Conservation (phyloP, 2,888 invertebrate species). For the Torymus texanus region DNA sequence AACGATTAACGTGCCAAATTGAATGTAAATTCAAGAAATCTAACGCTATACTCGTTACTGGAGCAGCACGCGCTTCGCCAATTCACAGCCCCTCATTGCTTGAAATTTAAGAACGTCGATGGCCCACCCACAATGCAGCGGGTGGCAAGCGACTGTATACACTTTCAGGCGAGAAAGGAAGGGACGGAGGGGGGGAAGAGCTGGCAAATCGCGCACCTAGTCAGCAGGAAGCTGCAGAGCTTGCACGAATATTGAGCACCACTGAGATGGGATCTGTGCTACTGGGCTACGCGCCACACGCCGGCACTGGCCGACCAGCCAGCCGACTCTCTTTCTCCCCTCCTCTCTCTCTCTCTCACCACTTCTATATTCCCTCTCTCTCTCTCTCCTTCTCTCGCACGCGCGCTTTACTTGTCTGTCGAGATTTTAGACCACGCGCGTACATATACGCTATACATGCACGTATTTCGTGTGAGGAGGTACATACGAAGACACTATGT, state of each 20-base stretch:
- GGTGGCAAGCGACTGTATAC: too few species aligned
- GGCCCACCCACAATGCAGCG: too few species aligned
- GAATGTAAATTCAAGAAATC: too few species aligned
- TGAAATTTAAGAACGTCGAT: too few species aligned
- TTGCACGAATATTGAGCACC: slow-evolving; percentile 62
- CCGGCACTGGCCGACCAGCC: slow-evolving; percentile 21
- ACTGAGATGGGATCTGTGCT: slow-evolving; percentile 68
- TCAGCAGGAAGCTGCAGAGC: slow-evolving; percentile 40
- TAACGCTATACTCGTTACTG: too few species aligned
- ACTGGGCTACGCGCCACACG: slow-evolving; percentile 67
- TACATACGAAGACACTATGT: neutral
- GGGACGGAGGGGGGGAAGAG: neutral
- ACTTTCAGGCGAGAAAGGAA: too few species aligned
- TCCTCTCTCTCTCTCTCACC: neutral
- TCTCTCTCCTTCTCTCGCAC: neutral
- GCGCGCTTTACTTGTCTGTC: slow-evolving; percentile 3
- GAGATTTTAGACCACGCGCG: neutral
- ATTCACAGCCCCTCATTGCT: too few species aligned
- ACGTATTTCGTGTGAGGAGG: too few species aligned
- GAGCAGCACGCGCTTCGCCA: too few species aligned
- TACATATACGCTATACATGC: too few species aligned
- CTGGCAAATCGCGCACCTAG: slow-evolving; percentile 6
- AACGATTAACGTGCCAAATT: too few species aligned
- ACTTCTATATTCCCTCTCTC: neutral
- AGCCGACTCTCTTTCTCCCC: slow-evolving; percentile 5